Base-by-base conservation (phyloP, 2,113 vertebrate genomes). In the Gobio gobio region DNA sequence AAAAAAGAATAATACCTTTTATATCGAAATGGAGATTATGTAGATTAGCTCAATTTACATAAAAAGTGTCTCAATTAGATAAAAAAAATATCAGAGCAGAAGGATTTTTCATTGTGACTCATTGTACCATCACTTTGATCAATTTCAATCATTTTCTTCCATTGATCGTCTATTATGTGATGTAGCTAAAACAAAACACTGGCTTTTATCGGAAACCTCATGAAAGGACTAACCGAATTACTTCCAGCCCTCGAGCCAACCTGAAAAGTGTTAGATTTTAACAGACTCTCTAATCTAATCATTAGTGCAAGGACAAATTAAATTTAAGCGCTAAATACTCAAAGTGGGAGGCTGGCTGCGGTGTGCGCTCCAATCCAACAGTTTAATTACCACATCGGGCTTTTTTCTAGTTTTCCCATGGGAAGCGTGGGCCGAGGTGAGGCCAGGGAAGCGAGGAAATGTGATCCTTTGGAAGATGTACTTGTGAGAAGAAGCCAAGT, bases 221-320 rank as follows among this genome's bases (percentile, higher is more conserved):
- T 64, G 43, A 64, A 66, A 49, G 24, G 24, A 59, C n/a, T 26
- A 12, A 80, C 5, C 5, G 1, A 64, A 80, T 64, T 29, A 26
- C 40, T 47, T 6, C 33, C 78, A 63, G 40, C 59, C 78, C 59
- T 47, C 8, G 24, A 66, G 78, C 16, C 33, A 49, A 66, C 78
- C 78, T 81, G 61, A 26, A 63, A 79, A 29, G 13, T 66, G 16
- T 81, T 81, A 29, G 36, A 63, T 79, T 61, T 79, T 1, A 63
- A 63, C 78, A 63, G 56, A 63, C 26, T 81, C 43, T 81, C 43
- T 29, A 43, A 63, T 66, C 78, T 81, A 81, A 58, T 64, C 72
- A 76, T 75, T 82, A 83, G 83, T 79, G 33, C 66, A 88, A 86
- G 84, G 87, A 85, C 87, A 85, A 14, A 82, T 83, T 83, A 12